Conservation (phyloP, 2,888 invertebrate species). For the Nasonovia ribisnigri region DNA sequence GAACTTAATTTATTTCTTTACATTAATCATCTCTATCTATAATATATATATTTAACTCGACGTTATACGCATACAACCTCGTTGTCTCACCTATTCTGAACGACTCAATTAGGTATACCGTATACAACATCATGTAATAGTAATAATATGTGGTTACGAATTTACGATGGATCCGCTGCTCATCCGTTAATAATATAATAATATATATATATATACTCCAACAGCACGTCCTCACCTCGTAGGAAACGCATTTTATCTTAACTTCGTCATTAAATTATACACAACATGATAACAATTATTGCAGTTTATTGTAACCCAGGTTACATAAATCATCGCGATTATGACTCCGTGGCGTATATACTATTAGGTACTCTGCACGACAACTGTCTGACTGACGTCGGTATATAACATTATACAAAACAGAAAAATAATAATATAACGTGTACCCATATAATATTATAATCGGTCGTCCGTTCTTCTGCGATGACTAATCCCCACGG, state of each 20-base stretch:
- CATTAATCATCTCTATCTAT: neutral
- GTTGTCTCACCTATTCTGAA: neutral
- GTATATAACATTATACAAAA: neutral
- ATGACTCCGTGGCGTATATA: neutral
- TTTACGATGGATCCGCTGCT: neutral
- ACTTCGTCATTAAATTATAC: neutral
- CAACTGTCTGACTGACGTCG: neutral
- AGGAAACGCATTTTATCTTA: neutral
- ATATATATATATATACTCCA: neutral
- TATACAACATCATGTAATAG: neutral
- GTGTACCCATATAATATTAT: neutral
- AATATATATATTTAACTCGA: neutral
- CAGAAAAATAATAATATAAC: neutral
- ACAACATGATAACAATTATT: neutral
- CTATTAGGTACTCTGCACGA: neutral
- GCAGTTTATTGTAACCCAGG: neutral
- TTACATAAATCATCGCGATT: neutral
- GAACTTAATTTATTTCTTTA: neutral
- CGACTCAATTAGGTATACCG: no score
- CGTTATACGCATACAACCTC: neutral
- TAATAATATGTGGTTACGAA: neutral
- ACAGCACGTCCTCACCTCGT: neutral
- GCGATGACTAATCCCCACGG: neutral
- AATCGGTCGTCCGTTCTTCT: neutral
- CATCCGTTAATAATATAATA: neutral